These are phyloP conservation scores for Gonioctena quinquepunctata DNA, from an alignment of 1,140 invertebrate genomes.

Conservation along the genomic window DNA sequence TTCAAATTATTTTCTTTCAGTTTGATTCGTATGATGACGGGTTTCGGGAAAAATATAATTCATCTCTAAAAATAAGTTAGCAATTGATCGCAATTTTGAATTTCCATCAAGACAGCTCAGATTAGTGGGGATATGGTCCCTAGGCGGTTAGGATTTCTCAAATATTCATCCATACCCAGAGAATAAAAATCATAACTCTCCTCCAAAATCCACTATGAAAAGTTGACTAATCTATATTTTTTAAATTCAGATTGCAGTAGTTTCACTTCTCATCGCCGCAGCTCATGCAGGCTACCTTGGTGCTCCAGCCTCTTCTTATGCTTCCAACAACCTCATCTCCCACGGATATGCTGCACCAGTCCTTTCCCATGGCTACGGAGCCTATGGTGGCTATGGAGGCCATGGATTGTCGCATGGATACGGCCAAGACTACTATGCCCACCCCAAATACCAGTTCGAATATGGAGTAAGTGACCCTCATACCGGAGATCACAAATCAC, in stretches of 20 bases:
- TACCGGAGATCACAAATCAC: conserved; percentile 62
- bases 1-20: no score
- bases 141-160: no score
- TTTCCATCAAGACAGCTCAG: no score
- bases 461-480: conserved; percentile 61
- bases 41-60: no score
- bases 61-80: no score
- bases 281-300: background rate
- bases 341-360: background rate
- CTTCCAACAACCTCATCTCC: background rate
- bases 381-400: background rate
- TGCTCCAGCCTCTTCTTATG: background rate
- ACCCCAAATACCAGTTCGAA: conserved; percentile 59
- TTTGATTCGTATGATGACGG: no score
- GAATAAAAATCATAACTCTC: no score
- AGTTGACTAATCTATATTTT: background rate
- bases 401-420: background rate
- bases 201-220: no score
- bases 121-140: no score
- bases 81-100: no score
- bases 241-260: background rate
- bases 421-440: conserved; percentile 45
- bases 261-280: background rate
- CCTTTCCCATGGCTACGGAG: background rate
- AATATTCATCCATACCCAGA: no score